Evolutionary conservation across 2,797 vertebrate species (phyloP), one percentile per base, ranked within the genome.

Genomic region (Euthynnus affinis): DNA sequence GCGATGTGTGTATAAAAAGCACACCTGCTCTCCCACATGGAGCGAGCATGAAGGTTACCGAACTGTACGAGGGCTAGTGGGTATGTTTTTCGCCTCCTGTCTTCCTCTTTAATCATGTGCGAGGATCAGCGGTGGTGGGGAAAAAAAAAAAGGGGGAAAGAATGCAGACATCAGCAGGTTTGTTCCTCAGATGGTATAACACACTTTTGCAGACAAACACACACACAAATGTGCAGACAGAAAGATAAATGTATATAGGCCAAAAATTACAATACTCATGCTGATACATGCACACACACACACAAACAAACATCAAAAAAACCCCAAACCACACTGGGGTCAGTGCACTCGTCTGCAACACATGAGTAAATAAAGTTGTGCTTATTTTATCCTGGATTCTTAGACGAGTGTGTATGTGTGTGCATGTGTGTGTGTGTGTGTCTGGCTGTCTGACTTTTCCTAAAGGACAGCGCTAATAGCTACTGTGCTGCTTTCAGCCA

Each of bases 291-390:
- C 58, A 59, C 49, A 58, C 6, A 60, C 44, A 48, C 48, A 49
- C 18, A 10, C 29, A 71, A 8, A 63, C 40, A 82, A 64, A 62
- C 51, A 73, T 49, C 34, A 25, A 79, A 81, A 25, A 79, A 81
- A 74, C 75, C 74, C 76, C 82, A 60, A 71, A 75, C 52, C 62
- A 42, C 82, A 81, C 20, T 9, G 32, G 63, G 86, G 89, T 87
- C 82, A 83, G 66, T 55, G 60, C 77, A 51, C 75, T 44, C 0
- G 15, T 78, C 63, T 56, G 23, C 69, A 76, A 25, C 37, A 49
- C 40, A 14, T 53, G 59, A 74, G 80, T 78, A 86, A 91, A 85
- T 81, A 88, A 82, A 83, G 63, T 53, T 74, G 73, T 76, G 62
- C 62, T 85, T 49, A 67, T 80, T 89, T 83, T 25, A 59, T 66